Conservation (phyloP, 1,140 invertebrate species). For the Dysdera silvatica region DNA sequence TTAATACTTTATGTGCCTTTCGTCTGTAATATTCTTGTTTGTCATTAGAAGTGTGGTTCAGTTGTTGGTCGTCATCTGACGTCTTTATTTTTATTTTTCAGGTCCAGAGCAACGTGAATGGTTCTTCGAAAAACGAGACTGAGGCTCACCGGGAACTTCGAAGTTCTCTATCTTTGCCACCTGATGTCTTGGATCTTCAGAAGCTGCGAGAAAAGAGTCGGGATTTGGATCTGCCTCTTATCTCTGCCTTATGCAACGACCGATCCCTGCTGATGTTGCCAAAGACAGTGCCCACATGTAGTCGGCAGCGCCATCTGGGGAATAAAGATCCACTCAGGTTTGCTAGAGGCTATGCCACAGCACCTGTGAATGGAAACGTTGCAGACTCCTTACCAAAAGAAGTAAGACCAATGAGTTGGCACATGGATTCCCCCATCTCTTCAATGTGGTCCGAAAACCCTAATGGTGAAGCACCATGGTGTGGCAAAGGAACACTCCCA, state of each 20-base stretch:
- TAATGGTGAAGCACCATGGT: too few relatives aligned
- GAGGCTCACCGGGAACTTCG: neutral
- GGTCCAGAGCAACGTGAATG: too few relatives aligned
- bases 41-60: too few relatives aligned
- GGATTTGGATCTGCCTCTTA: constrained; percentile 75
- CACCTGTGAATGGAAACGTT: constrained; percentile 13
- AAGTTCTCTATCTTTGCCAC: neutral
- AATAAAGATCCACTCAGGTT: constrained; percentile 6
- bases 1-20: too few relatives aligned
- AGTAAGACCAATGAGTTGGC: constrained; percentile 24
- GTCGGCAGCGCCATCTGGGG: constrained; percentile 28
- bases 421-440: constrained; percentile 9
- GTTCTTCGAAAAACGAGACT: neutral
- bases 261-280: constrained; percentile 49
- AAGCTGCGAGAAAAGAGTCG: constrained; percentile 73
- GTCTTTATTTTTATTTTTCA: too few relatives aligned
- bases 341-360: constrained; percentile 7
- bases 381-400: neutral
- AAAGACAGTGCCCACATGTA: constrained; percentile 32
- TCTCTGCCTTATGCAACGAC: constrained; percentile 82
- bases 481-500: neutral
- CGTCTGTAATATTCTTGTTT: too few relatives aligned
- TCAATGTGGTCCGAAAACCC: constrained; percentile 9
- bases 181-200: constrained; percentile 26
- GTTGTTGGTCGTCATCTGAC: too few relatives aligned